These are phyloP conservation scores for Pantelozetes paolii DNA, from an alignment of 2,888 invertebrate species.

Conservation along the genomic window DNA sequence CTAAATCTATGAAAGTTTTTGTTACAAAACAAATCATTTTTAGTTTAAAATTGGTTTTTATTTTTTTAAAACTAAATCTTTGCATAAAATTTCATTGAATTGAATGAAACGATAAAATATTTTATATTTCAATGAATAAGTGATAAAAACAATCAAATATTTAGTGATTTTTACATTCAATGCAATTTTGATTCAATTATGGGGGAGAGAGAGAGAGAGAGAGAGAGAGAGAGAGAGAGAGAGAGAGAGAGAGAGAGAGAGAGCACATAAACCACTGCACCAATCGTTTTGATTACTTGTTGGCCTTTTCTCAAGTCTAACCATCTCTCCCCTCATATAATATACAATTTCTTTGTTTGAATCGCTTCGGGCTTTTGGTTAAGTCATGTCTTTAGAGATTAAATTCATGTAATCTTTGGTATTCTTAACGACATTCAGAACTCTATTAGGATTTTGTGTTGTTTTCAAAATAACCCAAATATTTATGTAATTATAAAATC, in stretches of 20 bases:
- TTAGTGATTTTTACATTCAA: too few species aligned
- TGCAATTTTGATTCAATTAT: too few species aligned
- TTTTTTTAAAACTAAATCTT: too few species aligned
- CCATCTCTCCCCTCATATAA: background rate
- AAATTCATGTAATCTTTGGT: background rate
- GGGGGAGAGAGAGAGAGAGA: too few species aligned
- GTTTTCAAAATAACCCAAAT: background rate
- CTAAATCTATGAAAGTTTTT: too few species aligned
- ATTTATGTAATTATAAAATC: too few species aligned
- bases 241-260: background rate
- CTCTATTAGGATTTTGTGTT: background rate
- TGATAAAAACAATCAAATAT: too few species aligned
- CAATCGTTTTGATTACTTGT: background rate
- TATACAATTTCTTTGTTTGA: background rate
- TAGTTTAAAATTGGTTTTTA: too few species aligned
- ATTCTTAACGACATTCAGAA: background rate
- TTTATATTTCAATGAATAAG: too few species aligned
- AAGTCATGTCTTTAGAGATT: background rate
- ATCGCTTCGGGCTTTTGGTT: slow-evolving; percentile 7
- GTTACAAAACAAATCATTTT: too few species aligned
- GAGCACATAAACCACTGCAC: background rate
- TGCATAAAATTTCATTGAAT: too few species aligned
- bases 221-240: background rate
- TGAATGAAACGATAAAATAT: too few species aligned
- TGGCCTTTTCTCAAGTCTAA: background rate